Conservation (phyloP, 2,797 vertebrate genomes). For the Mionectes olivaceus region DNA sequence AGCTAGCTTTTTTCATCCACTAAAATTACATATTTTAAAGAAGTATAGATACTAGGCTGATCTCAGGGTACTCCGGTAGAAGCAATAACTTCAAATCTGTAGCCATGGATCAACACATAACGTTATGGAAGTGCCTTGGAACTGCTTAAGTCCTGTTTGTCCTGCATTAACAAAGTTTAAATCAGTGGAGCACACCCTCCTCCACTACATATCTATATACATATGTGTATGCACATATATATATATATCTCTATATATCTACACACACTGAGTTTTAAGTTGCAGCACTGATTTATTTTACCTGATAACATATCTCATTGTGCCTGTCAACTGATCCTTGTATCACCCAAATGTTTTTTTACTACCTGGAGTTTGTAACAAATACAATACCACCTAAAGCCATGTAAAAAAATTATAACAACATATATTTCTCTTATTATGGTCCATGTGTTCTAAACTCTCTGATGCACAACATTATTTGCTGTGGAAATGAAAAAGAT, state of each 20-base stretch:
- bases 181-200: neutral
- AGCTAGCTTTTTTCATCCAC: neutral
- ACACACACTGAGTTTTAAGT: neutral
- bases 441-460: neutral
- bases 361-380: neutral
- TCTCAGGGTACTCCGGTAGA: neutral
- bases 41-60: neutral
- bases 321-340: neutral
- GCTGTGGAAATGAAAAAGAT: neutral
- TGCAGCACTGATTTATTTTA: neutral
- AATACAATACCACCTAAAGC: neutral
- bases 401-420: neutral
- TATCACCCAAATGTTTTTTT: neutral
- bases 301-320: neutral
- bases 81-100: neutral
- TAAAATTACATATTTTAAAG: neutral
- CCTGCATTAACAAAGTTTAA: neutral
- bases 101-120: neutral
- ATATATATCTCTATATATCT: no score
- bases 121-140: neutral
- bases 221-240: neutral
- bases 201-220: neutral
- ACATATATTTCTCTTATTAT: neutral
- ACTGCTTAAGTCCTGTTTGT: neutral
- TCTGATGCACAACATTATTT: neutral